Base-by-base conservation (phyloP, 2,797 vertebrate genomes). In the Diceros bicornis region DNA sequence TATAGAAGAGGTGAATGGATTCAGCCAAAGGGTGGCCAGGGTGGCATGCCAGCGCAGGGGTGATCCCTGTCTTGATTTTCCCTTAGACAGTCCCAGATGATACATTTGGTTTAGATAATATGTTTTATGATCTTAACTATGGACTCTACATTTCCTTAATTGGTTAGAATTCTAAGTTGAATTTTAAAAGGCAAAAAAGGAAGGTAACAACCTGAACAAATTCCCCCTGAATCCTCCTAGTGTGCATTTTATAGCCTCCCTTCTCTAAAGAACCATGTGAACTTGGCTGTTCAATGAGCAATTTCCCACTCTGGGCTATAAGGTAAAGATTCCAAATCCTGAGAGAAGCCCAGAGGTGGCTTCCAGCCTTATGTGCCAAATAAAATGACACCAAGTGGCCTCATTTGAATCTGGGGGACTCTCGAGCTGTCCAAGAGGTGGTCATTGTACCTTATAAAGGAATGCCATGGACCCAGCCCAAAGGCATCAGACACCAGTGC, bases 401-500 rank as follows among this genome's bases (percentile, higher is more conserved):
- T 95, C 83, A 52, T 52, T 17, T 61, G 69, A 91, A 66, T 93
- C 77, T 44, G 16, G 66, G 74, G 52, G 12, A 88, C 69, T 96
- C 82, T 62, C 62, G 71, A 74, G 20, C 55, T 75, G 41, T 75
- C 34, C 88, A 83, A 91, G 37, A 87, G 81, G 71, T 95, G 89
- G 91, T 78, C 89, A 52, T 75, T 95, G 37, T 91, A 92, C 85
- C 96, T 98, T 95, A 64, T 64, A 93, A 87, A 95, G 94, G 83
- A 98, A 96, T 97, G 37, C 41, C 66, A 59, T 95, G 92, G 82
- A 92, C 79, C 25, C 66, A 86, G 87, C 96, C 94, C 96, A 97
- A 75, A 89, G 82, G 18, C 79, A 83, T 91, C 6, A 6, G 90
- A 82, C 95, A 96, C 37, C 18, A 41, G 59, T 94, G 90, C 96